Percentiles rank a stretch among this genome's conserved stretches.
Conservation (phyloP, 2,888 invertebrate species). For the Lottia gigantea region DNA sequence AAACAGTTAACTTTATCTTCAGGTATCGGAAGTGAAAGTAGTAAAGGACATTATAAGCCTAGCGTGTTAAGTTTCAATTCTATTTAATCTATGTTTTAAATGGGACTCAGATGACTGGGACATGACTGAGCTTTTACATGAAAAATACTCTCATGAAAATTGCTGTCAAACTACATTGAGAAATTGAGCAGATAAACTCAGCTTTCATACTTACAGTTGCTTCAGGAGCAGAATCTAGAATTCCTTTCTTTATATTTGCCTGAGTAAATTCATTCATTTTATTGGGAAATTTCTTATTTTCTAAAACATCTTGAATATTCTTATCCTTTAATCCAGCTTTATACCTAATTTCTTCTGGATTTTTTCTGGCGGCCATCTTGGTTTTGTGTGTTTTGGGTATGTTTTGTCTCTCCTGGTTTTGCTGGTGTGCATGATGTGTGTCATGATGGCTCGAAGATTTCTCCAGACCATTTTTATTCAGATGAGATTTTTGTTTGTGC, state of each 20-base stretch:
- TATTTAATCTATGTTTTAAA: too few relatives aligned
- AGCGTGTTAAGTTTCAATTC: too few relatives aligned
- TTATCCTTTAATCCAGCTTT: conserved; percentile 34
- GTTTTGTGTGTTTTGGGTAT: conserved; percentile 9
- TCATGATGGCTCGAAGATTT: too few relatives aligned
- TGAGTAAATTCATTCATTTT: conserved; percentile 59
- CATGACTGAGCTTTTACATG: too few relatives aligned
- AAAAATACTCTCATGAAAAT: too few relatives aligned
- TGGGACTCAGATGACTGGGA: too few relatives aligned
- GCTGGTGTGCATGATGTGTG: background rate
- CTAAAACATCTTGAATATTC: conserved; percentile 32
- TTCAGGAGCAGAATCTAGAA: conserved; percentile 53
- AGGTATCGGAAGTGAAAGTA: too few relatives aligned
- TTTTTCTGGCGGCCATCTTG: background rate
- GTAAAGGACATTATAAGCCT: too few relatives aligned
- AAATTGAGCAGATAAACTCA: too few relatives aligned
- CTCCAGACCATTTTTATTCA: background rate
- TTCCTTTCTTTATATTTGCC: conserved; percentile 57
- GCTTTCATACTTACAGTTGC: conserved; percentile 47
- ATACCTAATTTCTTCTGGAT: background rate
- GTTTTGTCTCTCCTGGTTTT: conserved; percentile 7
- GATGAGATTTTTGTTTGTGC: background rate
- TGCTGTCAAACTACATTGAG: too few relatives aligned
- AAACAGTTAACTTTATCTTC: too few relatives aligned
- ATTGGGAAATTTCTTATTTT: background rate